Base-by-base conservation (phyloP, 2,797 vertebrate genomes). In the Valencia hispanica region DNA sequence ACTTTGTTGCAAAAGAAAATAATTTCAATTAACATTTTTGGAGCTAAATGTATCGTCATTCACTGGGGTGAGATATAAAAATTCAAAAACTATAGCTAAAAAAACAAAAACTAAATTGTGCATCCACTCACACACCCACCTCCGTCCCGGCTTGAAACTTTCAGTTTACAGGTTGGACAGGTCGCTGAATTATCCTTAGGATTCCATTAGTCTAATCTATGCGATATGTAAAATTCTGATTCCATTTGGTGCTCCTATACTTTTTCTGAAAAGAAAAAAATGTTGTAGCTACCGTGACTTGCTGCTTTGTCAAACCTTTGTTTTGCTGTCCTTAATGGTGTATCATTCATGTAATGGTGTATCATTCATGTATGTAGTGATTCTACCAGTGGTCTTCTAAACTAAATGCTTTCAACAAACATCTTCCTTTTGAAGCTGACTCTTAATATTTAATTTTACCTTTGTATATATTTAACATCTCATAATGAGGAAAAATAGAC, bases 271-370 rank as follows among this genome's bases (percentile, higher is more conserved):
- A 86, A 70, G 59, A 68, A 84, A 78, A 70, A 83, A 57, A 72
- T 84, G 55, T n/a, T n/a, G 77, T 30, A 34, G 81, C 36, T 74
- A 69, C 63, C 78, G 17, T 71, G 82, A 84, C 81, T 84, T 81
- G 73, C 70, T 39, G 80, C 77, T 83, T 80, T 79, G 75, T 66
- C 30, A 30, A 63, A 47, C 74, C 75, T 73, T 53, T 75, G 59
- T 45, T 70, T 77, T 32, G 72, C 73, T 77, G 74, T 78, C 75
- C 55, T 57, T 65, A 72, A 74, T 14, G 27, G 72, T 77, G 79
- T 71, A 79, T 75, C 71, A 39, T 61, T 61, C 5, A 18, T n/a
- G n/a, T 65, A 72, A 74, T 14, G 27, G 72, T 77, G 79, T 71
- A 79, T 75, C 71, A 39, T 61, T 61, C 5, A 18, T n/a, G n/a